Percentiles rank a stretch among this genome's conserved stretches.
Conservation (phyloP, 1,140 invertebrate genomes). For the Ips nitidus region DNA sequence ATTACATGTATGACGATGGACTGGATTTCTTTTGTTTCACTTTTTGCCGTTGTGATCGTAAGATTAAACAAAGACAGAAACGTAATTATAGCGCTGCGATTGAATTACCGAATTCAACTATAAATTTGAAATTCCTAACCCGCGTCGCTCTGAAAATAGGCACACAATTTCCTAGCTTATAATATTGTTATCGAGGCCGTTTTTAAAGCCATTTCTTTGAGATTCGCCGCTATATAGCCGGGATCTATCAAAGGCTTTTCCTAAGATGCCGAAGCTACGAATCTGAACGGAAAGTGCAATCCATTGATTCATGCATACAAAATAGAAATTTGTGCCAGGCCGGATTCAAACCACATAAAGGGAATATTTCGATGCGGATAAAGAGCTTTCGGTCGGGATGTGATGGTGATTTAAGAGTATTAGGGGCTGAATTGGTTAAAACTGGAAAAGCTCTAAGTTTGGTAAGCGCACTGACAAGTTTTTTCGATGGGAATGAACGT, state of each 20-base stretch:
- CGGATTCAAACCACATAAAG: slow-evolving; percentile 28
- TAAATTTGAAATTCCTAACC: background rate
- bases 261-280: slow-evolving; percentile 28
- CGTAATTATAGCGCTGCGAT: no score
- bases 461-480: background rate
- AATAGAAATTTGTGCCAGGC: slow-evolving; percentile 30
- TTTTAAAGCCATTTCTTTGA: slow-evolving; percentile 12
- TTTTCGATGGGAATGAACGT: background rate
- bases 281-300: slow-evolving; percentile 30
- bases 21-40: no score
- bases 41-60: no score
- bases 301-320: slow-evolving; percentile 34
- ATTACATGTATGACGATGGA: no score
- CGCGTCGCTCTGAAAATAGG: background rate
- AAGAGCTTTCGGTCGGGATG: slow-evolving; percentile 20
- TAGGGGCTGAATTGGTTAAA: slow-evolving; percentile 15
- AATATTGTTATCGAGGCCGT: slow-evolving; percentile 1
- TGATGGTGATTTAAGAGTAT: slow-evolving; percentile 17
- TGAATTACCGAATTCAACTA: no score
- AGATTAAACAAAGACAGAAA: no score
- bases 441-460: slow-evolving; percentile 7
- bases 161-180: background rate
- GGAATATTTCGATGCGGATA: slow-evolving; percentile 28
- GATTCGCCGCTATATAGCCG: slow-evolving; percentile 7
- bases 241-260: slow-evolving; percentile 27